Conservation (phyloP, 1,140 invertebrate species). For the Bathynomus jamesi region DNA sequence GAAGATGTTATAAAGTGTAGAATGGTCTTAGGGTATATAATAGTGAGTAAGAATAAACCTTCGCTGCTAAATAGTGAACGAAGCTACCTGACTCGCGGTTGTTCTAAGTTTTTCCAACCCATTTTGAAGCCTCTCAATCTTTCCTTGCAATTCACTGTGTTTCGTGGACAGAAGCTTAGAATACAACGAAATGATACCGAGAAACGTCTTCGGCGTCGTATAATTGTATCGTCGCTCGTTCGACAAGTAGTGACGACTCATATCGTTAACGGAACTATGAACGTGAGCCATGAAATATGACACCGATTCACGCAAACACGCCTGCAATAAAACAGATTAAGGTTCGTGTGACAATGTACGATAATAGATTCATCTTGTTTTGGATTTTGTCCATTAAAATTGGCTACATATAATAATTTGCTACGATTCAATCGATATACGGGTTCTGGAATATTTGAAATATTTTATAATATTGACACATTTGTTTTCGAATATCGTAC, state of each 20-base stretch:
- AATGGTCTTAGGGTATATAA: no score
- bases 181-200: conserved; percentile 91
- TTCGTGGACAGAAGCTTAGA: conserved; percentile 75
- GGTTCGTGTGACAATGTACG: no score
- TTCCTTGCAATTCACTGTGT: conserved; percentile 66
- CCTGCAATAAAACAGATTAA: conserved; percentile 48
- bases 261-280: conserved; percentile 85
- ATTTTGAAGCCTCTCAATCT: conserved; percentile 81
- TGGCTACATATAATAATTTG: no score
- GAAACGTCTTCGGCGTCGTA: conserved; percentile 91
- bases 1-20: no score
- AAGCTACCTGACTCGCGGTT: conserved; percentile 70
- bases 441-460: no score
- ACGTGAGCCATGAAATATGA: conserved; percentile 89
- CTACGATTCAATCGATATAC: no score
- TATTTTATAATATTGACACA: no score
- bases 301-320: conserved; percentile 61
- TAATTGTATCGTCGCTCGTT: conserved; percentile 92
- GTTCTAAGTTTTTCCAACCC: conserved; percentile 82
- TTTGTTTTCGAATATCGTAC: no score
- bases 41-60: no score
- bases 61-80: no score
- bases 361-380: no score
- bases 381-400: no score
- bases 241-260: conserved; percentile 66